Conservation (phyloP, 1,140 invertebrate genomes). For the Choristoneura fumiferana region DNA sequence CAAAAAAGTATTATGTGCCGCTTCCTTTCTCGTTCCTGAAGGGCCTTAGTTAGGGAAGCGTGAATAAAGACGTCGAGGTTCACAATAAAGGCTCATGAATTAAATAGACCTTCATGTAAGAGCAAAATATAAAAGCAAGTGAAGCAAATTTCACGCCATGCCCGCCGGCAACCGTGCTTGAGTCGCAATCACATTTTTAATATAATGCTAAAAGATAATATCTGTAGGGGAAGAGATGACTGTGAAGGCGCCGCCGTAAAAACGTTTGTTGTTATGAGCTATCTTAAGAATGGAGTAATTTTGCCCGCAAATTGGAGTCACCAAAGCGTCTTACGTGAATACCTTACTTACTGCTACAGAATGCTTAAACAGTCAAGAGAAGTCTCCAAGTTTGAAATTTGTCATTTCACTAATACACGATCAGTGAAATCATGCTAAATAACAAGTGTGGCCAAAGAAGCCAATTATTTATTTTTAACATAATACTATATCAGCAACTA, state of each 20-base stretch:
- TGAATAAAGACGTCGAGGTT: constrained; percentile 7
- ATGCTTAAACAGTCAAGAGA: too few species aligned
- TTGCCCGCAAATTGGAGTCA: too few species aligned
- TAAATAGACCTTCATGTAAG: constrained; percentile 16
- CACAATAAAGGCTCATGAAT: constrained; percentile 7
- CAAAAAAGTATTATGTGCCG: too few species aligned
- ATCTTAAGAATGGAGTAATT: neutral
- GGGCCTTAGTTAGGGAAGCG: neutral
- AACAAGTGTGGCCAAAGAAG: too few species aligned
- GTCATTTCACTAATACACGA: too few species aligned
- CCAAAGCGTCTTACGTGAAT: too few species aligned
- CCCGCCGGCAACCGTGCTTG: constrained; percentile 13
- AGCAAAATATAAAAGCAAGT: constrained; percentile 14
- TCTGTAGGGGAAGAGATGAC: constrained; percentile 11
- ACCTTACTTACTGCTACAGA: too few species aligned
- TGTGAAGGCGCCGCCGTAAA: neutral
- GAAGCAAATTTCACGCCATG: constrained; percentile 8
- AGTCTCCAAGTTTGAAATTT: too few species aligned
- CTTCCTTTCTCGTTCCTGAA: neutral
- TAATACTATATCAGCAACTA: too few species aligned
- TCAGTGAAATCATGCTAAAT: too few species aligned
- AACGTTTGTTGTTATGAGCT: constrained; percentile 7
- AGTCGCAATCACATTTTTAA: constrained; percentile 18
- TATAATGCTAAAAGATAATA: constrained; percentile 14
- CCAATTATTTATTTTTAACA: too few species aligned